phyloP scores from a whole-genome alignment of 1,140 invertebrate genomes.

The Drosophila albomicans region DNA sequence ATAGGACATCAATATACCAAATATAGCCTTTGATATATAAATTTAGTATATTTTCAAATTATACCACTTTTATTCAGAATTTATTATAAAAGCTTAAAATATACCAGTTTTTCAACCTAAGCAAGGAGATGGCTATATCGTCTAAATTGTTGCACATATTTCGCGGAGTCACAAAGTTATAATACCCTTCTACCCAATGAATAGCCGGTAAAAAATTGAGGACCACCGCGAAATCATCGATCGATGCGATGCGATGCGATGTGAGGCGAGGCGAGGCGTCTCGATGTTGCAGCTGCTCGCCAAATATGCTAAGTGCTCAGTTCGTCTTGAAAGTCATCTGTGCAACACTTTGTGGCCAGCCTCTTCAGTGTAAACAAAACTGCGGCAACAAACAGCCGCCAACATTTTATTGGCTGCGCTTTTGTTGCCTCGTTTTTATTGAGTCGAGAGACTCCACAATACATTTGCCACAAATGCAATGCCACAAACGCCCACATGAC shows the following conservation, averaged over 20 bases:
- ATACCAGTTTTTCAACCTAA: too few species aligned
- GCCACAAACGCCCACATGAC: constrained; percentile 2
- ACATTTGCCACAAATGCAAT: constrained; percentile 7
- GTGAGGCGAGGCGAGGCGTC: background rate
- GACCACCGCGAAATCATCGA: constrained; percentile 1
- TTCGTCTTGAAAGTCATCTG: constrained; percentile 37
- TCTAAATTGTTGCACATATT: too few species aligned
- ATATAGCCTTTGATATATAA: too few species aligned
- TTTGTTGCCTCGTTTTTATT: constrained; percentile 76
- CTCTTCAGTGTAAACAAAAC: constrained; percentile 66
- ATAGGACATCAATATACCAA: too few species aligned
- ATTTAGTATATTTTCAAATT: too few species aligned
- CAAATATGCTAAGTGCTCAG: constrained; percentile 72
- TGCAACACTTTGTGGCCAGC: background rate
- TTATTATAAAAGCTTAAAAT: too few species aligned
- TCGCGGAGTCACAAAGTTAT: too few species aligned
- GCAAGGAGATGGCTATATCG: too few species aligned
- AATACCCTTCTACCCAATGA: too few species aligned
- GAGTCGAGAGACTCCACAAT: constrained; percentile 39
- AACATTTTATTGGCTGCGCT: constrained; percentile 79
- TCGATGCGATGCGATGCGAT: background rate
- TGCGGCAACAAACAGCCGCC: constrained; percentile 55
- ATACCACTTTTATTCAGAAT: too few species aligned
- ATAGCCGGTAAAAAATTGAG: background rate
- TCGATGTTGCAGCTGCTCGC: constrained; percentile 51